Evolutionary conservation across 2,888 invertebrate genomes (phyloP), one percentile per base, ranked within the genome.

Genomic region (Lasioglossum malachurum): DNA sequence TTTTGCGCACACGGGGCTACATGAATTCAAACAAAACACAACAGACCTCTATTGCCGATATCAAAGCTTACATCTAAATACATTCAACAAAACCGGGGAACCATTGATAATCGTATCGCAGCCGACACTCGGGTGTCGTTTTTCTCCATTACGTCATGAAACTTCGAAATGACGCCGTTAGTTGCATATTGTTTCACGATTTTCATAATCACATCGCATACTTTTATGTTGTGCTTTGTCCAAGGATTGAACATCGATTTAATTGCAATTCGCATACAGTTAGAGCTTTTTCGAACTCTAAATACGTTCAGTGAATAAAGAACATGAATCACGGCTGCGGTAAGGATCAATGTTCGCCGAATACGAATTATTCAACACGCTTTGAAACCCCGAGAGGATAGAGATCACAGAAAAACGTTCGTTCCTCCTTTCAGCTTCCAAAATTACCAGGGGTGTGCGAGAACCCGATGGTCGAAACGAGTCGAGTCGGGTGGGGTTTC

Each of bases 1-100:
- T 67, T 67, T 75, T 69, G 71, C 72, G 84, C 76, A 69, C 81
- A 69, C 80, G 82, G 74, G 67, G 74, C 77, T 83, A 83, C 78
- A 84, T 83, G 83, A 91, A 78, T 90, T 79, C 60, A 83, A 87
- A 77, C 90, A 44, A 72, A 93, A 92, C 89, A 88, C 88, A 93
- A 93, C 92, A 91, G 89, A 88, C 88, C 88, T 89, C 90, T 90
- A 88, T 91, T 88, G 87, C 88, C 89, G 89, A 91, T 89, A 91
- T 89, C 90, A 89, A 91, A 88, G 73, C 91, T 93, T 91, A 92
- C 84, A 74, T 87, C 90, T 85, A 85, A 67, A 92, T 81, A 91
- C 92, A 93, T 92, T 90, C 91, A 93, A 93, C 92, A 93, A 93
- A 93, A 93, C 92, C 88, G 88, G 85, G 10, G 91, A 93, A 92